Conservation (phyloP, 2,888 invertebrate genomes). For the Salpingus planirostris region DNA sequence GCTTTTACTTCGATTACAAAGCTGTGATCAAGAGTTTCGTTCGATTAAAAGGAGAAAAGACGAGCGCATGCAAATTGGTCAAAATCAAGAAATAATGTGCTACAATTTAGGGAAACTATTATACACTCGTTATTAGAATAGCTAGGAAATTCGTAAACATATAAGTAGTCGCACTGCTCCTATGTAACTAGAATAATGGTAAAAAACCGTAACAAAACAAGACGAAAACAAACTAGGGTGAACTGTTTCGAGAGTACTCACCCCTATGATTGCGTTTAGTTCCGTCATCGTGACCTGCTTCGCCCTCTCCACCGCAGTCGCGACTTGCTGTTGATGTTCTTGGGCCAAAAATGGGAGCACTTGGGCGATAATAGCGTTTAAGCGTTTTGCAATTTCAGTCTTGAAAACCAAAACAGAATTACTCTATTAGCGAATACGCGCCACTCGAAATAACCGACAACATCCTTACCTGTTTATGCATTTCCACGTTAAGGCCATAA, state of each 20-base stretch:
- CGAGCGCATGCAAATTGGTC: no score
- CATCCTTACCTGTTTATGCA: slow-evolving; percentile 87
- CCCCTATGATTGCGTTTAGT: slow-evolving; percentile 88
- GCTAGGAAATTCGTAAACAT: no score
- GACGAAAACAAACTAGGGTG: slow-evolving; percentile 26
- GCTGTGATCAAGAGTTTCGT: no score
- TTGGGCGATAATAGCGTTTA: slow-evolving; percentile 89
- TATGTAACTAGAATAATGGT: no score
- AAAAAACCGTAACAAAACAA: no score
- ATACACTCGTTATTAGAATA: no score
- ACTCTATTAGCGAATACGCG: slow-evolving; percentile 1
- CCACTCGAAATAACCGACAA: not conserved
- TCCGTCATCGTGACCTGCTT: slow-evolving; percentile 95
- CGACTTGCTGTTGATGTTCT: slow-evolving; percentile 89
- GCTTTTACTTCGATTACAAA: no score
- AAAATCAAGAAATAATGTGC: no score
- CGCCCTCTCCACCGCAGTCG: slow-evolving; percentile 85
- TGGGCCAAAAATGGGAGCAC: slow-evolving; percentile 87
- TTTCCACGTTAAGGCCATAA: slow-evolving; percentile 93
- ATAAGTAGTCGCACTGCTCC: no score
- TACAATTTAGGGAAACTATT: no score
- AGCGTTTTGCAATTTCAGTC: slow-evolving; percentile 92
- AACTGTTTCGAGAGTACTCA: slow-evolving; percentile 45
- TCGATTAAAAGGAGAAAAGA: no score
- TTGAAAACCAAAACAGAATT: slow-evolving; percentile 44